A percentile compares a stretch with the other conserved stretches of the same genome.
These are phyloP conservation scores for Phaonia tiefii DNA, from an alignment of 2,888 invertebrate species.

Conservation along the genomic window DNA sequence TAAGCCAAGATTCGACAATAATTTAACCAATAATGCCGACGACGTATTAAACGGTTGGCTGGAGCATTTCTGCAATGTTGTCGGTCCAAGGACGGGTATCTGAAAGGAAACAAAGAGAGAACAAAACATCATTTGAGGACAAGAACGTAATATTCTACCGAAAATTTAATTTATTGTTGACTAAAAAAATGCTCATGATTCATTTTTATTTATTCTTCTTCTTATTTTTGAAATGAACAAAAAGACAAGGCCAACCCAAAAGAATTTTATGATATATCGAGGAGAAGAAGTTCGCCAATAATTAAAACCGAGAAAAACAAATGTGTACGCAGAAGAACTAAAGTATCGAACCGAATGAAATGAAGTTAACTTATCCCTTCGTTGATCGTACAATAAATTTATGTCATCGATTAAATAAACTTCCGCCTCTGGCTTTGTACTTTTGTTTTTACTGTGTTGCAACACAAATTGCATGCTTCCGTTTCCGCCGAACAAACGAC, in stretches of 20 bases:
- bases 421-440: conserved; percentile 58
- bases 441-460: conserved; percentile 41
- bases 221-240: too few relatives aligned
- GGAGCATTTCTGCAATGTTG: conserved; percentile 74
- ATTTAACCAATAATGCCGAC: conserved; percentile 71
- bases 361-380: conserved; percentile 55
- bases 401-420: conserved; percentile 64
- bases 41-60: conserved; percentile 72
- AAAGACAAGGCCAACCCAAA: background rate
- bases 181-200: background rate
- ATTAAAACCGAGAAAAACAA: background rate
- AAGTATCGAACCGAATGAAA: conserved; percentile 25
- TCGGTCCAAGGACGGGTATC: conserved; percentile 75
- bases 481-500: conserved; percentile 48
- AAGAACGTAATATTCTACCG: background rate
- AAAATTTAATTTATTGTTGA: background rate
- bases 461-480: conserved; percentile 64
- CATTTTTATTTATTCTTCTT: too few relatives aligned
- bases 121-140: background rate
- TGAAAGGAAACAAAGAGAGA: conserved; percentile 69
- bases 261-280: conserved; percentile 20
- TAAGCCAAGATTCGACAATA: conserved; percentile 77
- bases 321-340: background rate
- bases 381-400: conserved; percentile 57
- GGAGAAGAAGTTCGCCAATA: conserved; percentile 16